A percentile compares a stretch with the other conserved stretches of the same genome.
Evolutionary conservation across 2,113 vertebrate genomes (phyloP).

Genomic region (Brachyistius frenatus): DNA sequence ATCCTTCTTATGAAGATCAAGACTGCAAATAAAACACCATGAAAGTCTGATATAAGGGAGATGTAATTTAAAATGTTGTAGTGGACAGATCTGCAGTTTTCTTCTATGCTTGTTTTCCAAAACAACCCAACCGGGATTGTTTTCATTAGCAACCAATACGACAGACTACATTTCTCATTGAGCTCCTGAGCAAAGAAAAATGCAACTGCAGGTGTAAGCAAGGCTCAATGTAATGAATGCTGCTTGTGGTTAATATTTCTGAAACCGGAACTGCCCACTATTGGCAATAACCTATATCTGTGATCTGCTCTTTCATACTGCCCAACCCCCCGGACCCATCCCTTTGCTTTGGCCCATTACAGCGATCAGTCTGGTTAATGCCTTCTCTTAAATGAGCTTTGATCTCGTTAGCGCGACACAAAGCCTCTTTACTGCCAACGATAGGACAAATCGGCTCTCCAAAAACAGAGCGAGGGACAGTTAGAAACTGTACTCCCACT

Average conservation of each 20-base stretch:
- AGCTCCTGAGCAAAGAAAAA: not conserved
- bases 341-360: slow-evolving; percentile 53
- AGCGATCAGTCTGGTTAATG: slow-evolving; percentile 80
- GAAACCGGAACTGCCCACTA: not conserved
- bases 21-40: too few relatives aligned
- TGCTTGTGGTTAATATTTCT: not conserved
- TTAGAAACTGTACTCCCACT: slow-evolving; percentile 47
- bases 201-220: slow-evolving; percentile 1
- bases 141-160: slow-evolving; percentile 34
- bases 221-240: not conserved
- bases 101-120: too few relatives aligned
- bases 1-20: too few relatives aligned
- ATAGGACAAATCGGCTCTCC: slow-evolving; percentile 81
- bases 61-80: too few relatives aligned
- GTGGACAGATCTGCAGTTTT: too few relatives aligned
- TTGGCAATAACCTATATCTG: slow-evolving; percentile 25
- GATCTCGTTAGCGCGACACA: slow-evolving; percentile 83
- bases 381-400: slow-evolving; percentile 82
- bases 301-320: slow-evolving; percentile 42
- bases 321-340: not conserved
- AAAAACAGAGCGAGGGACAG: slow-evolving; percentile 41
- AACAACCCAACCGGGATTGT: not conserved
- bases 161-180: not conserved
- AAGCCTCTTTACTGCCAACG: slow-evolving; percentile 85
- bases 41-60: too few relatives aligned